Evolutionary conservation across 2,113 vertebrate genomes (phyloP).

Genomic region (Petroica traversi): DNA sequence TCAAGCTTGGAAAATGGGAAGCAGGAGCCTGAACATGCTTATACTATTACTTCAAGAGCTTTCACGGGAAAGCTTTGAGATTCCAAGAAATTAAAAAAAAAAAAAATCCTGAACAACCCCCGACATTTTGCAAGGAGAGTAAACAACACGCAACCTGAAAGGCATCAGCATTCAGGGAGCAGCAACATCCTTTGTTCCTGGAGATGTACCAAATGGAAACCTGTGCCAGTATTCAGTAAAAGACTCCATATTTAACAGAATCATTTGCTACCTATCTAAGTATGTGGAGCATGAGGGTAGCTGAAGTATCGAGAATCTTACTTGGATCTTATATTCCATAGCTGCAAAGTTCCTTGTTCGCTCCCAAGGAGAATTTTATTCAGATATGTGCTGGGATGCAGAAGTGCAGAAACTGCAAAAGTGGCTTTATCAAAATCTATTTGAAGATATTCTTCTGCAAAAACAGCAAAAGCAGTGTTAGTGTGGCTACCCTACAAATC

Average conservation of each 20-base stretch:
- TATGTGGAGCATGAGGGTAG: neutral
- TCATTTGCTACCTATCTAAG: neutral
- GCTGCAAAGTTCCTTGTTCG: slow-evolving; percentile 90
- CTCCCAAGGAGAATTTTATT: slow-evolving; percentile 97
- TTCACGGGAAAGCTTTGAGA: neutral
- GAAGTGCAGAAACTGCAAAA: slow-evolving; percentile 87
- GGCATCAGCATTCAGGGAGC: neutral
- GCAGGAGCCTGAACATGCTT: neutral
- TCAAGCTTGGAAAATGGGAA: neutral
- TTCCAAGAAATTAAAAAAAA: neutral
- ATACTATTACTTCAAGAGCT: neutral
- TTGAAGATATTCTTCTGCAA: slow-evolving; percentile 87
- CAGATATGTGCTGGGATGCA: slow-evolving; percentile 95
- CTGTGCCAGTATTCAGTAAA: neutral
- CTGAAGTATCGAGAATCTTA: slow-evolving; percentile 61
- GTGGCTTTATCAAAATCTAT: slow-evolving; percentile 84
- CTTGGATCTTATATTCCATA: slow-evolving; percentile 98
- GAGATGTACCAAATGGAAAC: neutral
- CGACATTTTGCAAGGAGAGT: neutral
- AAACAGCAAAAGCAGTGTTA: neutral
- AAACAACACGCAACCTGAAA: slow-evolving; percentile 1
- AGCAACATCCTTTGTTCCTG: neutral
- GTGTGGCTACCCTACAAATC: neutral
- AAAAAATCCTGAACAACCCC: neutral
- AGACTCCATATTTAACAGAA: neutral